Percentiles rank a stretch among this genome's conserved stretches.
phyloP scores from a whole-genome alignment of 1,140 invertebrate genomes.

The Harpegnathos saltator region DNA sequence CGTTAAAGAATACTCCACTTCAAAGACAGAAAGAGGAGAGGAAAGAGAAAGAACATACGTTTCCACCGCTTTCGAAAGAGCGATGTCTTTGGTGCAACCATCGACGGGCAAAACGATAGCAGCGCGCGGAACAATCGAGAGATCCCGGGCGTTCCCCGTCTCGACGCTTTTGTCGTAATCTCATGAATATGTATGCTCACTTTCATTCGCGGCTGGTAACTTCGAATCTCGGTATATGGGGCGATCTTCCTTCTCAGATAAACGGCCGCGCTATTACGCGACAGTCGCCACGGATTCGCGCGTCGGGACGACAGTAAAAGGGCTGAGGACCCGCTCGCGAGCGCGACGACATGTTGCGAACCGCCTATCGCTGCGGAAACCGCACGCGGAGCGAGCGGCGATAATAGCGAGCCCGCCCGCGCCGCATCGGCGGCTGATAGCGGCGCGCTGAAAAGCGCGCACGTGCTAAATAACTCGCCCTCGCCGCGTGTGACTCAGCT shows the following conservation, averaged over 20 bases:
- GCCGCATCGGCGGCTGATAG: constrained; percentile 21
- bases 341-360: background rate
- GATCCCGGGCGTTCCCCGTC: constrained; percentile 17
- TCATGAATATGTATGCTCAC: constrained; percentile 69
- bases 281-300: constrained; percentile 1
- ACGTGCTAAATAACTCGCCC: constrained; percentile 31
- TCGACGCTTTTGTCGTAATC: constrained; percentile 55
- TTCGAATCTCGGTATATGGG: constrained; percentile 58
- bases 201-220: constrained; percentile 48
- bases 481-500: constrained; percentile 28
- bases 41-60: too few species aligned
- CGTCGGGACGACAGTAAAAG: background rate
- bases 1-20: too few species aligned
- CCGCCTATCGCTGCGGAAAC: constrained; percentile 3
- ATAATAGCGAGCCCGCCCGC: constrained; percentile 1
- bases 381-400: background rate
- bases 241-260: constrained; percentile 64
- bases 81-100: background rate
- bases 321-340: background rate
- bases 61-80: constrained; percentile 6
- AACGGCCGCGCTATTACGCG: constrained; percentile 52
- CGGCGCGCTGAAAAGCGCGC: constrained; percentile 12
- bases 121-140: constrained; percentile 41
- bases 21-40: too few species aligned
- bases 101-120: constrained; percentile 1